Percentiles rank a stretch among this genome's conserved stretches.
Evolutionary conservation across 2,888 invertebrate genomes (phyloP).

Genomic region (Chalcis sispes): DNA sequence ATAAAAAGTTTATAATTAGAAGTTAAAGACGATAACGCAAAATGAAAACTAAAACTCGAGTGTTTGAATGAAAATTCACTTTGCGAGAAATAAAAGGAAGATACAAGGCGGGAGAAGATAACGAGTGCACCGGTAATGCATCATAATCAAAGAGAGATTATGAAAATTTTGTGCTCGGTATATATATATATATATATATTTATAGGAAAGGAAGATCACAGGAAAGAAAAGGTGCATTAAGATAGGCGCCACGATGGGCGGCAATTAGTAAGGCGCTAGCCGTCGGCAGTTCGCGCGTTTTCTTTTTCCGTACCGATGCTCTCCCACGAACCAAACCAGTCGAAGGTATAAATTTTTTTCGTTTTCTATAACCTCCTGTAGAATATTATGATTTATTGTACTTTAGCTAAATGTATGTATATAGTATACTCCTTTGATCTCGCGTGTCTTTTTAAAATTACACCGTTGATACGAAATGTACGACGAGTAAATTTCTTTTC

Average conservation of each 20-base stretch:
- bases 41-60: not conserved
- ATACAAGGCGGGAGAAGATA: not conserved
- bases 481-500: no score
- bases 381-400: no score
- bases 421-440: no score
- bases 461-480: no score
- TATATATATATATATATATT: no score
- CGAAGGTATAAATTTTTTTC: not conserved
- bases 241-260: slow-evolving; percentile 35
- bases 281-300: slow-evolving; percentile 41
- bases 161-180: slow-evolving; percentile 33
- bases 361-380: no score
- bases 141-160: slow-evolving; percentile 50
- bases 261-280: slow-evolving; percentile 42
- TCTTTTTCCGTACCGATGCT: slow-evolving; percentile 22
- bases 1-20: no score
- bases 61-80: slow-evolving; percentile 41
- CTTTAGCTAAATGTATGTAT: no score
- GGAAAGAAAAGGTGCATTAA: slow-evolving; percentile 27
- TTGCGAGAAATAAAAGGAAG: slow-evolving; percentile 10
- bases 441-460: no score
- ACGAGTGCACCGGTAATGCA: slow-evolving; percentile 31
- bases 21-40: not conserved
- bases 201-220: not conserved
- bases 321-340: not conserved